Percentiles rank a stretch among this genome's conserved stretches.
Conservation (phyloP, 2,113 vertebrate species). For the Otolemur garnettii region DNA sequence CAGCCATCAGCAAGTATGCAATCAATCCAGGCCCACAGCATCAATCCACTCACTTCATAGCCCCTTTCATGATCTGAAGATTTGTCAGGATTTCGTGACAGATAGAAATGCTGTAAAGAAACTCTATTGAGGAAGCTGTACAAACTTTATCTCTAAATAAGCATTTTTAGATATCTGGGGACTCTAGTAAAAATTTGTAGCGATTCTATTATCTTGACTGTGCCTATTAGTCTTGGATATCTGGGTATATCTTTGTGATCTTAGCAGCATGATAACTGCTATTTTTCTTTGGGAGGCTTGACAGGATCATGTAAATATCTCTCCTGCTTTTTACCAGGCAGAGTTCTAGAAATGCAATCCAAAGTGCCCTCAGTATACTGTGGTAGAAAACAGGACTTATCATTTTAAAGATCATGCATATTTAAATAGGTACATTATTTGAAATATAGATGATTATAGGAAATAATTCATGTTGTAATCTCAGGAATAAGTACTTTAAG, state of each 20-base stretch:
- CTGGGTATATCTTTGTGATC: neutral
- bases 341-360: neutral
- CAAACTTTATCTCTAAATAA: neutral
- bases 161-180: neutral
- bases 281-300: neutral
- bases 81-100: neutral
- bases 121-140: neutral
- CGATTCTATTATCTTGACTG: neutral
- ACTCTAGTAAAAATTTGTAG: neutral
- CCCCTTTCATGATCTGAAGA: neutral
- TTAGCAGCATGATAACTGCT: neutral
- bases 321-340: neutral
- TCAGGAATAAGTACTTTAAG: neutral
- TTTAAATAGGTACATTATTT: neutral
- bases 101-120: neutral
- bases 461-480: neutral
- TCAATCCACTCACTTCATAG: no score
- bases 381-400: neutral
- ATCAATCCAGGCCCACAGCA: neutral
- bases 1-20: neutral
- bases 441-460: neutral
- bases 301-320: neutral
- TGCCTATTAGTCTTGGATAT: neutral
- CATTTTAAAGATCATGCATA: neutral
- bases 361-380: neutral